Base-by-base conservation (phyloP, 2,113 vertebrate genomes). In the Percina caprodes region DNA sequence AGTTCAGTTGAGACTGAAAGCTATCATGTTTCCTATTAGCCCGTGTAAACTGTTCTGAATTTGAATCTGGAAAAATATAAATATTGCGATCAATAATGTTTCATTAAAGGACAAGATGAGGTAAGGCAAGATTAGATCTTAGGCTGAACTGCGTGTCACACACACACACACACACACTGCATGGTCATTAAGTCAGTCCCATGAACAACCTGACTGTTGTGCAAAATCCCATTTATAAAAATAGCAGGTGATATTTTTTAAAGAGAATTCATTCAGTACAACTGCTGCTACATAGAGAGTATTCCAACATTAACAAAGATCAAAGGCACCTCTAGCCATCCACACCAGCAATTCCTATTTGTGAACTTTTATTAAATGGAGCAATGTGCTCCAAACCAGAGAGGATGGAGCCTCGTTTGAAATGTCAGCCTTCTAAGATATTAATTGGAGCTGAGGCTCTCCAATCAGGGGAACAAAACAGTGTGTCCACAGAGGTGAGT, bases 391-490 rank as follows among this genome's bases (percentile, higher is more conserved):
- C 69, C 79, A 89, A 91, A 88, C 74, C 66, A 85, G 83, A 88
- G 83, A 80, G 82, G 85, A 90, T 46, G 49, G 79, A 84, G 83
- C 65, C 87, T 88, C 21, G 26, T 88, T 88, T 88, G 82, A 93
- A 94, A 93, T 93, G 91, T 91, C 92, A 92, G 82, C 88, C 85
- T 85, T 81, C 84, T 82, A 45, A 86, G 85, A 89, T 88, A 91
- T 92, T 91, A 93, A 92, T 90, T 92, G 87, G 89, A 88, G 78
- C 91, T 67, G 90, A 90, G 88, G 83, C 83, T 73, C 86, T 92
- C 84, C 87, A 94, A 93, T 93, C 92, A 93, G 72, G 85, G 73
- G 83, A 88, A 92, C 87, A 94, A 92, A 93, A 87, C 86, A 71
- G 70, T 70, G 73, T 69, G 79, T 86, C 84, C 89, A 83, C 70